These are phyloP conservation scores for Ophion obscuratus DNA, from an alignment of 2,888 invertebrate genomes.

Conservation along the genomic window DNA sequence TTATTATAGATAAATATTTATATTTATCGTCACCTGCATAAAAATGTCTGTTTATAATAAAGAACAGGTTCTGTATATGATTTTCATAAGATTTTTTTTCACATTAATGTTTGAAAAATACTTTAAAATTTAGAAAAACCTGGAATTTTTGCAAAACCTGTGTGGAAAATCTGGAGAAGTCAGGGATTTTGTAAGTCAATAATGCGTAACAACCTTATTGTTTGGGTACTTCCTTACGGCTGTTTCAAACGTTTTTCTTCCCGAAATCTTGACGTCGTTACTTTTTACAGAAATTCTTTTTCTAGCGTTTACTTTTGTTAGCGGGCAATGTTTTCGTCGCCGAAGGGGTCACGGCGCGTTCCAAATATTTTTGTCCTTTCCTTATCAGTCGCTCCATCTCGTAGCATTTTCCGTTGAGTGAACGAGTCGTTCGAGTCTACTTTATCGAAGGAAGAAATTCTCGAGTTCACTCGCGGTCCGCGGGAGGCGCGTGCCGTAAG, in stretches of 20 bases:
- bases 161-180: too few relatives aligned
- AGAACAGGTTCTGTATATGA: too few relatives aligned
- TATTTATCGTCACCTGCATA: too few relatives aligned
- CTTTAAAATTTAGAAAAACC: too few relatives aligned
- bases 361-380: background rate
- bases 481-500: background rate
- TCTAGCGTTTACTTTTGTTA: background rate
- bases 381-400: background rate
- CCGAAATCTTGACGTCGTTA: background rate
- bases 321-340: background rate
- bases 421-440: background rate
- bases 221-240: background rate
- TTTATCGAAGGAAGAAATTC: slow-evolving; percentile 1
- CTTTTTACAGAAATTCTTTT: background rate
- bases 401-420: background rate
- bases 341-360: background rate
- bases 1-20: too few relatives aligned
- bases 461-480: background rate
- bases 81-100: too few relatives aligned
- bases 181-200: too few relatives aligned
- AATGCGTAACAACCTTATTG: too few relatives aligned
- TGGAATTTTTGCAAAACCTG: too few relatives aligned
- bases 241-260: background rate
- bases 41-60: too few relatives aligned
- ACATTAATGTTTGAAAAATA: too few relatives aligned